Evolutionary conservation across 2,888 invertebrate genomes (phyloP).

Genomic region (Schrankia costaestrigalis): DNA sequence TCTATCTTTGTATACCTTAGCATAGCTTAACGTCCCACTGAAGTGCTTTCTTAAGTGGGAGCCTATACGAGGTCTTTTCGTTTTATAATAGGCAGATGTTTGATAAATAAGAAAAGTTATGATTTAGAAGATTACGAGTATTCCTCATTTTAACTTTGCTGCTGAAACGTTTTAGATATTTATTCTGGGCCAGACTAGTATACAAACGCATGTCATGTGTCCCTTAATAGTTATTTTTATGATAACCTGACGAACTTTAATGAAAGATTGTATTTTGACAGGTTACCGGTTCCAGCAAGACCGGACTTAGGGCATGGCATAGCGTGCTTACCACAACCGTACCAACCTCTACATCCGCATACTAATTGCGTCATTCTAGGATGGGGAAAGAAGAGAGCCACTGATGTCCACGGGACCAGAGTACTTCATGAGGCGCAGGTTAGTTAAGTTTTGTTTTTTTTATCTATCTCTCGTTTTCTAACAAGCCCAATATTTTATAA

Average conservation of each 20-base stretch:
- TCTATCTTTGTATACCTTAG: no score
- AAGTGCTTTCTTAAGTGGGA: no score
- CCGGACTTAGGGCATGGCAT: constrained; percentile 78
- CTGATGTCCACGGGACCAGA: constrained; percentile 89
- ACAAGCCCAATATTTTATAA: no score
- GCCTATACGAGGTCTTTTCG: no score
- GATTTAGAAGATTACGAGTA: no score
- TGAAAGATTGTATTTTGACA: constrained; percentile 24
- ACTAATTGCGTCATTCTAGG: constrained; percentile 92
- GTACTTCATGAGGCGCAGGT: constrained; percentile 93
- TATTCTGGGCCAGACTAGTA: no score
- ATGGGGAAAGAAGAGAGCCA: constrained; percentile 92
- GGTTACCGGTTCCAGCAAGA: constrained; percentile 60
- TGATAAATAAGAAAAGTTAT: no score
- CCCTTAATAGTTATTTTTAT: constrained; percentile 5
- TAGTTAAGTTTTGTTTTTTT: constrained; percentile 3
- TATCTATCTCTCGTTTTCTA: neutral
- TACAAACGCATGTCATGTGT: no score
- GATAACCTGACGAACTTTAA: neutral
- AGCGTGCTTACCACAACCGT: constrained; percentile 90
- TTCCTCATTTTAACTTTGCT: no score
- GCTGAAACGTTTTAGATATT: no score
- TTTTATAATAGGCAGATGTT: no score
- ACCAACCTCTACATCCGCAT: constrained; percentile 83
- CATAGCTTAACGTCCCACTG: no score